Base-by-base conservation (phyloP, 35 echinoderm and acorn worm species). In the Holothuria glaberrima region DNA sequence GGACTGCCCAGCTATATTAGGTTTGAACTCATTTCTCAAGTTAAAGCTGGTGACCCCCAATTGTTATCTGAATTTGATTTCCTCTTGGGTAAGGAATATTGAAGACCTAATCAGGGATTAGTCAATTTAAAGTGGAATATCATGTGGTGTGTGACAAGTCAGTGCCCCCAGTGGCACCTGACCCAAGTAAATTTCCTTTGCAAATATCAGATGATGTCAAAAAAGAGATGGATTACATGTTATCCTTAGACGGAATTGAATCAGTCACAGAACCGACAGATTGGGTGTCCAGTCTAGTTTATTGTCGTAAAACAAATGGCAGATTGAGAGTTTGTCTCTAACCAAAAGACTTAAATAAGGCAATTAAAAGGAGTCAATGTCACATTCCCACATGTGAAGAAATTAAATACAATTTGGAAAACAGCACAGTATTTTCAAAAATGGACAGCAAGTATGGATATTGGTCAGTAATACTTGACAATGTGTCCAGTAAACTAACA, bases 391-490 rank as follows among this genome's bases (percentile, higher is more conserved):
- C n/a, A n/a, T n/a, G n/a, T n/a, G n/a, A n/a, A n/a, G n/a, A n/a
- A 60, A 90, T 90, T 58, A 92, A 91, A 3, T 77, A 92, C 58
- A 90, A 83, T 30, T 56, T 92, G 24, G 52, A 84, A 17, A 27
- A 46, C 4, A 46, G 38, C 16, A 82, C 38, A 10, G 24, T 80
- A 19, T 95, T 95, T 31, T 80, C 66, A 16, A 96, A 93, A 54
- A 77, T 90, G 6, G 88, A 93, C 59, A 88, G 91, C 19, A 80
- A 68, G 56, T 65, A 91, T 88, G 94, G 94, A 3, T 97, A 97
- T 36, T 97, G 88, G 91, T 88, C 91, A 25, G 58, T 97, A 12
- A 19, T 19, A 17, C 67, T 93, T 30, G 91, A 97, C 64, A 86
- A n/a, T n/a, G n/a, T n/a, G 22, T 88, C 80, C 6, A 34, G 45